Base-by-base conservation (phyloP, 2,113 vertebrate genomes). In the Grammomys dolichurus region DNA sequence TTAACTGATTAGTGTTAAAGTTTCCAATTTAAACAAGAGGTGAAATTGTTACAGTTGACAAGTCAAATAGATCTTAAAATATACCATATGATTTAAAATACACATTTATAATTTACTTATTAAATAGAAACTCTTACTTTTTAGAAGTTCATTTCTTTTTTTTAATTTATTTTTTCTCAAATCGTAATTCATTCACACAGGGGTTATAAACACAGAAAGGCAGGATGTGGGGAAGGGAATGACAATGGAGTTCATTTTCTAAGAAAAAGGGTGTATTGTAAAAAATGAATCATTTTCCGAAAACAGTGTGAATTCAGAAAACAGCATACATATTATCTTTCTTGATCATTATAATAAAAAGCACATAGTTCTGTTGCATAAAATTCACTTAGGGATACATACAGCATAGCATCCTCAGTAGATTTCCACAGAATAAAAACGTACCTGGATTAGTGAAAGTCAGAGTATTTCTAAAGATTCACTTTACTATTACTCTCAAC, bases 71-170 rank as follows among this genome's bases (percentile, higher is more conserved):
- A n/a, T 67, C 40, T 96, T 58, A 92, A 89, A 92, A 73, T 54
- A 67, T 6, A 65, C 6, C 26, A 72, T 26, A 1, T 67, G 56
- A 46, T 90, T 84, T 92, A 87, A 90, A 90, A 89, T 51, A 73
- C 40, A 43, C 13, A 28, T 60, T 82, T 90, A 40, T 60, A 93
- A 51, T 90, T 84, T 76, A 80, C 73, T 86, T 85, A 69, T 48
- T 96, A 51, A 88, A 90, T 14, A 76, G 51, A 86, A 95, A 67
- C 40, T 65, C 0, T 94, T 31, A 87, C 82, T 96, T 93, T 33
- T 48, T 91, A 78, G 77, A 92, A 80, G 20, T 86, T 73, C 51
- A 24, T 56, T 90, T 75, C 40, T 40, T 40, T 40, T 40, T 40
- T 40, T 40, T 40, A 40, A 40, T 40, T 40, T 40, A 40, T 40